Conservation (phyloP, 2,797 vertebrate species). For the Cyprinodon diabolis region DNA sequence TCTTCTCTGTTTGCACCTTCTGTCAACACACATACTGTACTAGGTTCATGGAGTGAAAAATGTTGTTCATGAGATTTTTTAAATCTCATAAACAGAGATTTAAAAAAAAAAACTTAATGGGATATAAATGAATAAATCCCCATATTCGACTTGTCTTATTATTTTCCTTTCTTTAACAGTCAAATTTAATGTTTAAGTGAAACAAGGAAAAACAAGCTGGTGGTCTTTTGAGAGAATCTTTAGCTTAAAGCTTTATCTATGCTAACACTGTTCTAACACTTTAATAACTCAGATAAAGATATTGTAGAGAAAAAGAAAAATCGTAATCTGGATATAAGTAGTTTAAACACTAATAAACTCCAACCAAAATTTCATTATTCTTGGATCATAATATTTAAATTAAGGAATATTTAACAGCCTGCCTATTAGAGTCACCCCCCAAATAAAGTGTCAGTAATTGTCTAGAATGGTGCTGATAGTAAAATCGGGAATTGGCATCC, state of each 20-base stretch:
- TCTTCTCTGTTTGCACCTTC: no score
- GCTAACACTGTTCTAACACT: no score
- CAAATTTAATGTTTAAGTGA: not conserved
- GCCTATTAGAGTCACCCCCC: no score
- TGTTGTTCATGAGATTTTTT: no score
- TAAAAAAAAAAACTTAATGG: no score
- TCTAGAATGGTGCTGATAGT: not conserved
- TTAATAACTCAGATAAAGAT: not conserved
- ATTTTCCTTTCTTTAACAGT: not conserved
- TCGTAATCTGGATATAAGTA: not conserved
- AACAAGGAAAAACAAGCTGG: not conserved
- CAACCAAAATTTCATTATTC: not conserved
- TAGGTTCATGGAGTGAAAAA: no score
- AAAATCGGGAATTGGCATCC: no score
- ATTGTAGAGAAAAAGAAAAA: not conserved
- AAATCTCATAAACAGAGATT: no score
- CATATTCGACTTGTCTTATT: no score
- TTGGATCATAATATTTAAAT: not conserved
- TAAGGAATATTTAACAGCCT: not conserved
- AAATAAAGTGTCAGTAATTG: no score
- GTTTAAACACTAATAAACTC: not conserved
- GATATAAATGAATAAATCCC: no score
- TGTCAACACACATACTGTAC: no score
- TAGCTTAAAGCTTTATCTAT: not conserved
- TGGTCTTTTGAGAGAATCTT: not conserved